phyloP scores from a whole-genome alignment of 2,797 vertebrate genomes.

The Macrochelys suwanniensis region DNA sequence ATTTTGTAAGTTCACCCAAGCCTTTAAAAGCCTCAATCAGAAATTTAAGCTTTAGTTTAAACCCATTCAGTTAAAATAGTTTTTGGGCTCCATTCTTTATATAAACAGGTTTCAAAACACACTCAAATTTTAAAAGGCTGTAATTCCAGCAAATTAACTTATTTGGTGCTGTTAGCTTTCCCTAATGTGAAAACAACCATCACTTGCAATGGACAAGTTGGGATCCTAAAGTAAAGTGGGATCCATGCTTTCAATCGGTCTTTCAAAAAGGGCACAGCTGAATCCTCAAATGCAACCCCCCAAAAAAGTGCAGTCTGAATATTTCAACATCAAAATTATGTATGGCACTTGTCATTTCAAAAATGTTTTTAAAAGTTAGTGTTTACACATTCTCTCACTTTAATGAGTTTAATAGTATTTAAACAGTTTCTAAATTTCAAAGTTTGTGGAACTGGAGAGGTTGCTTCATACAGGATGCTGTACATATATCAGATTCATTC shows the following conservation, averaged over 20 bases:
- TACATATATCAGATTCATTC: not conserved
- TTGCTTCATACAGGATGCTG: not conserved
- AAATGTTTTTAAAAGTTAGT: not conserved
- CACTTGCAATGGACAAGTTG: not conserved
- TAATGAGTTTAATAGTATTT: not conserved
- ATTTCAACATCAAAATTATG: not conserved
- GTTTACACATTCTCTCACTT: not conserved
- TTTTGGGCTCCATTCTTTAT: not conserved
- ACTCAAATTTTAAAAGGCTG: not conserved
- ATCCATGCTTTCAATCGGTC: not conserved
- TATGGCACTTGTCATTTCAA: not conserved
- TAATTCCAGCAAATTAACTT: not conserved
- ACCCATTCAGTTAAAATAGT: not conserved
- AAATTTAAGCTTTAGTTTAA: not conserved
- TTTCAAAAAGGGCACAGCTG: not conserved
- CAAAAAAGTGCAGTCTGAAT: not conserved
- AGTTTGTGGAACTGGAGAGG: not conserved
- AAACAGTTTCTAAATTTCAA: not conserved
- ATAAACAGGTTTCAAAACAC: not conserved
- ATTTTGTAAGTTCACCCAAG: not conserved
- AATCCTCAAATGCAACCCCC: not conserved
- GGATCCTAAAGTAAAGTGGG: accelerated
- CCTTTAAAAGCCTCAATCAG: not conserved
- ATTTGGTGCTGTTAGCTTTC: not conserved
- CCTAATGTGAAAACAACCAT: not conserved